Evolutionary conservation across 2,113 vertebrate genomes (phyloP).

Genomic region (Epinephelus cyanopodus): DNA sequence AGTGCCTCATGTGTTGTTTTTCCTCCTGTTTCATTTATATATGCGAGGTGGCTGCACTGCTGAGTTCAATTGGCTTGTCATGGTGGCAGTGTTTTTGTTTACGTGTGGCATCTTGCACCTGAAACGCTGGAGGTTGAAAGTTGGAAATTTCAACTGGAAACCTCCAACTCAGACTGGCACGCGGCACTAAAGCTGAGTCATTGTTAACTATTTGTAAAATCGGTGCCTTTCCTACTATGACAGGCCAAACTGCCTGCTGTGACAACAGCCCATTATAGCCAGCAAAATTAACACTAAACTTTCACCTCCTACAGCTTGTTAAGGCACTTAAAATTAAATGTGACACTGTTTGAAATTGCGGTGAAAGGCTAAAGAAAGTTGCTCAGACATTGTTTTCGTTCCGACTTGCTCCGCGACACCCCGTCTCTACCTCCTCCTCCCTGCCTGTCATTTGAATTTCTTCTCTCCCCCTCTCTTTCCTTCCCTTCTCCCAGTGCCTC

Average conservation of each 20-base stretch:
- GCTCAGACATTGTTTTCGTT: conserved; percentile 22
- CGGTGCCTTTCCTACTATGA: not conserved
- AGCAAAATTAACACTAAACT: not conserved
- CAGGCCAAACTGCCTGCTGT: not conserved
- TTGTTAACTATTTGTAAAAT: not conserved
- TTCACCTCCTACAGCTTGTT: not conserved
- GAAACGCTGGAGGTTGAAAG: no score
- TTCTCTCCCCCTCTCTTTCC: not conserved
- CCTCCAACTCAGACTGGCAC: no score
- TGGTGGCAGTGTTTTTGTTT: no score
- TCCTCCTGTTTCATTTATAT: no score
- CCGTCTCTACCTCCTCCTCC: not conserved
- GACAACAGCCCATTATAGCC: not conserved
- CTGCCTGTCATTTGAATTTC: conserved; percentile 48
- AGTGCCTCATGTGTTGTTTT: no score
- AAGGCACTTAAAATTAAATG: not conserved
- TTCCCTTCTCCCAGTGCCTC: not conserved
- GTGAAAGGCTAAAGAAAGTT: not conserved
- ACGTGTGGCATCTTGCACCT: no score
- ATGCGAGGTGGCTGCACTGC: no score
- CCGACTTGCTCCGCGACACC: not conserved
- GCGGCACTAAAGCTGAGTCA: not conserved
- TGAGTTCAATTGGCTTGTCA: no score
- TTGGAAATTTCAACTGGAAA: no score
- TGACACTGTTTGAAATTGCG: not conserved